phyloP scores from a whole-genome alignment of 1,140 invertebrate genomes.

The Cyphomyrmex costatus region DNA sequence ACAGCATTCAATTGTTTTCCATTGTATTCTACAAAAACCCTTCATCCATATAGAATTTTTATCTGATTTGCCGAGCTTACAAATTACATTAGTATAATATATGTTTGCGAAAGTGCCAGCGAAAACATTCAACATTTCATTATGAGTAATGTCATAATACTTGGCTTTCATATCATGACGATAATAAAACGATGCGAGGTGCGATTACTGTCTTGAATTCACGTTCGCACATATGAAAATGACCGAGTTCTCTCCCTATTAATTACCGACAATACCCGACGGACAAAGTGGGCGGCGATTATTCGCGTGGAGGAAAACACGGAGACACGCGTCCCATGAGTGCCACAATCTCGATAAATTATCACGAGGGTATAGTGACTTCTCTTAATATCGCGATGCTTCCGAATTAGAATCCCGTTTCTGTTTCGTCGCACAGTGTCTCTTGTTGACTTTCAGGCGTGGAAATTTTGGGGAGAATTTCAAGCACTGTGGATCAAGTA shows the following conservation, averaged over 20 bases:
- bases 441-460: too few relatives aligned
- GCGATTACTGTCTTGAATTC: constrained; percentile 42
- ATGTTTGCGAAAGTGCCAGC: not conserved
- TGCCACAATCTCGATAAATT: constrained; percentile 53
- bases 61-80: not conserved
- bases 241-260: constrained; percentile 45
- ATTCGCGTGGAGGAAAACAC: constrained; percentile 8
- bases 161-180: constrained; percentile 2
- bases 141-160: constrained; percentile 40
- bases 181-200: constrained; percentile 22
- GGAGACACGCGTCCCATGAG: constrained; percentile 9
- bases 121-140: constrained; percentile 14
- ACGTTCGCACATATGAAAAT: constrained; percentile 39
- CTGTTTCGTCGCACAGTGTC: not conserved
- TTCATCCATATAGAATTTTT: not conserved
- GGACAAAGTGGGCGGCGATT: constrained; percentile 3
- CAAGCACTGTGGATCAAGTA: too few relatives aligned
- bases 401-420: constrained; percentile 70
- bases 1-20: not conserved
- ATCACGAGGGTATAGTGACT: constrained; percentile 14
- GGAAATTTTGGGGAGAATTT: too few relatives aligned
- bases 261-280: constrained; percentile 21
- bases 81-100: not conserved
- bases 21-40: not conserved
- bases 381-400: constrained; percentile 29